Conservation (phyloP, 2,888 invertebrate genomes). For the Escarpia spicata region DNA sequence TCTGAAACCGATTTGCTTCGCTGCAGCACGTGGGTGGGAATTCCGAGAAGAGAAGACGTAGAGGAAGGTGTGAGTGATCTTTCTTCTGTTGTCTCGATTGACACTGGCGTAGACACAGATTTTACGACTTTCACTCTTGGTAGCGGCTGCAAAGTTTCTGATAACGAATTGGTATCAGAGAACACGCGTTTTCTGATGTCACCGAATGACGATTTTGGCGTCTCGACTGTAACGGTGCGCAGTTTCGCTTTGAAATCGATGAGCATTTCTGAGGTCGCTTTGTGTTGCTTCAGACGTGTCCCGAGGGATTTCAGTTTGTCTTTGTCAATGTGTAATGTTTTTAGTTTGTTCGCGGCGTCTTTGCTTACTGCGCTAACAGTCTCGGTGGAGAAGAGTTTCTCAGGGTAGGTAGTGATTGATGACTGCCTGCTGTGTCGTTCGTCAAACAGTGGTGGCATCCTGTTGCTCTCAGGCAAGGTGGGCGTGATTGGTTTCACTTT, state of each 20-base stretch:
- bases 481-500: conserved; percentile 3
- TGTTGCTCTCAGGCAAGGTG: not conserved
- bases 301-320: not conserved
- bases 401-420: not conserved
- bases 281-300: not conserved
- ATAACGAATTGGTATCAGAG: not conserved
- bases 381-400: not conserved
- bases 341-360: not conserved
- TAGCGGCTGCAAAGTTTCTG: not conserved
- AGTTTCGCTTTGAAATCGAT: not conserved
- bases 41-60: not conserved
- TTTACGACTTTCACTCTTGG: not conserved
- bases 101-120: not conserved
- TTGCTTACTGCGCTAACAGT: not conserved
- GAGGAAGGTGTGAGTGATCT: not conserved
- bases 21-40: not conserved
- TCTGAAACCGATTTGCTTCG: not conserved
- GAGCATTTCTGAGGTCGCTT: not conserved
- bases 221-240: not conserved
- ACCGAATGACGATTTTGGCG: not conserved
- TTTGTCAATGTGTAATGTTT: not conserved
- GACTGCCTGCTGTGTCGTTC: not conserved
- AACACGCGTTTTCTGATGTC: not conserved
- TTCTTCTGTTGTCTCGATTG: not conserved
- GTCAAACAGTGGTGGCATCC: not conserved